phyloP scores from a whole-genome alignment of 2,797 vertebrate species.

The Smutsia gigantea region DNA sequence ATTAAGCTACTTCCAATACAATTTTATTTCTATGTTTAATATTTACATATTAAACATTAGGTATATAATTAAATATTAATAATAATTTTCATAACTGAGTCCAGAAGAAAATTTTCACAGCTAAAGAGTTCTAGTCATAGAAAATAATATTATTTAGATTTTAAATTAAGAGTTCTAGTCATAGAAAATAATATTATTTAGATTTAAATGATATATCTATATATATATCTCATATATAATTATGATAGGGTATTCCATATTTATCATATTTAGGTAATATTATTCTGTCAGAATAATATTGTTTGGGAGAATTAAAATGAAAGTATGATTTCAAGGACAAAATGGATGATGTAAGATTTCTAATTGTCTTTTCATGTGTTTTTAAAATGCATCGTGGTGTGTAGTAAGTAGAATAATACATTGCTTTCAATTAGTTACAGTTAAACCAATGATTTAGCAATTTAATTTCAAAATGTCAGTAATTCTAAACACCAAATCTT shows the following conservation, averaged over 20 bases:
- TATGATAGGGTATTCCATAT: not conserved
- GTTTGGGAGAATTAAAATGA: not conserved
- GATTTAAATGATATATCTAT: not conserved
- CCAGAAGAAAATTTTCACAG: not conserved
- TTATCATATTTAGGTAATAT: not conserved
- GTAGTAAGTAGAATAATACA: not conserved
- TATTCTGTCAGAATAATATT: not conserved
- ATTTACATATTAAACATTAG: not conserved
- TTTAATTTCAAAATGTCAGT: not conserved
- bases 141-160: not conserved
- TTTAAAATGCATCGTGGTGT: not conserved
- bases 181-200: not conserved
- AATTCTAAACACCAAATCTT: not conserved
- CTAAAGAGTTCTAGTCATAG: not conserved
- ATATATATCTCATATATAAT: not conserved
- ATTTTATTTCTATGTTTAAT: not conserved
- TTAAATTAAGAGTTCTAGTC: not conserved
- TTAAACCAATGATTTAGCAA: not conserved
- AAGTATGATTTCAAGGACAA: not conserved
- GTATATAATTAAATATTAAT: not conserved
- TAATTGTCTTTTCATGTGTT: not conserved
- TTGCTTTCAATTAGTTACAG: not conserved
- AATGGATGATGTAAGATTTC: not conserved
- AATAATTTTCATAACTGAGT: not conserved
- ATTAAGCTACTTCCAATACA: not conserved